Conservation (phyloP, 2,888 invertebrate genomes). For the Nowickia ferox region DNA sequence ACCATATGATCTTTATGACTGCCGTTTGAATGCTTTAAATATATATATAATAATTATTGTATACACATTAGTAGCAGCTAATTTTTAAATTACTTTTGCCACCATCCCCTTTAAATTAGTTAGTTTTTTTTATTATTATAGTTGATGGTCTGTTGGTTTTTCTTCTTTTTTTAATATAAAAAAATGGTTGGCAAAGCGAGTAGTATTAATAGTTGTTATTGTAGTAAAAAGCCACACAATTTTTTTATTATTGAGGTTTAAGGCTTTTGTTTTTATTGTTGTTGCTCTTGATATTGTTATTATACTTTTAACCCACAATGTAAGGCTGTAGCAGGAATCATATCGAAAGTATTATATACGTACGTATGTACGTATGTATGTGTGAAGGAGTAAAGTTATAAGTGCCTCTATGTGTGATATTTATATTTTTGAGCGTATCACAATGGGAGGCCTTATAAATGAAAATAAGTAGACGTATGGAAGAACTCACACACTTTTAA, state of each 20-base stretch:
- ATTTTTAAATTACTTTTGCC: not conserved
- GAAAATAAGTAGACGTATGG: not conserved
- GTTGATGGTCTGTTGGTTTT: slow-evolving; percentile 21
- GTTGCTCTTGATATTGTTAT: slow-evolving; percentile 23
- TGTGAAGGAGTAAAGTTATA: not conserved
- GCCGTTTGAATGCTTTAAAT: no score
- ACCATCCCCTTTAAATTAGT: not conserved
- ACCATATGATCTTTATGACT: not conserved
- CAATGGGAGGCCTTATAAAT: slow-evolving; percentile 37
- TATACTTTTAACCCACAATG: slow-evolving; percentile 62
- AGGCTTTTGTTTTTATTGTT: slow-evolving; percentile 40
- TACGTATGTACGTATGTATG: slow-evolving; percentile 9
- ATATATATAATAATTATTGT: no score
- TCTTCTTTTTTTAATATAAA: slow-evolving; percentile 9
- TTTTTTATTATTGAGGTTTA: slow-evolving; percentile 57
- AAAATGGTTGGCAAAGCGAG: not conserved
- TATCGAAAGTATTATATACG: slow-evolving; percentile 4
- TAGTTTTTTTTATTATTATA: slow-evolving; percentile 14
- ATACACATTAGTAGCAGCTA: no score
- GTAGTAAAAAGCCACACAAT: slow-evolving; percentile 13
- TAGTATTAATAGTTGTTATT: no score
- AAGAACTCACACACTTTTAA: slow-evolving; percentile 1
- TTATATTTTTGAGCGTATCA: slow-evolving; percentile 31
- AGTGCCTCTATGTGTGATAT: slow-evolving; percentile 41
- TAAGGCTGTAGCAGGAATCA: slow-evolving; percentile 10